phyloP scores from a whole-genome alignment of 1,140 invertebrate species.

The Apis florea region DNA sequence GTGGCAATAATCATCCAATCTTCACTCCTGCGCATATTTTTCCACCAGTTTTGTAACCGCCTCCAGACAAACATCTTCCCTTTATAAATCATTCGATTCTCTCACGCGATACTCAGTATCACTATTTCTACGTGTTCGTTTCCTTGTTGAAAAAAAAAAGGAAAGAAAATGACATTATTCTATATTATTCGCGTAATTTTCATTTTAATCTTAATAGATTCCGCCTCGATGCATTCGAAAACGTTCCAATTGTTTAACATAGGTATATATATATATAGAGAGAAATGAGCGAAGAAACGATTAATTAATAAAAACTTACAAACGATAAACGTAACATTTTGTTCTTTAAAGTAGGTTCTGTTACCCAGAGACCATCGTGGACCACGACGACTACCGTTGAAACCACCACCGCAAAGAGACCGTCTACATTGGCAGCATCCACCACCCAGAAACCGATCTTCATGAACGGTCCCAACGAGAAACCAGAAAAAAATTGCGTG shows the following conservation, averaged over 20 bases:
- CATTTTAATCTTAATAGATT: background rate
- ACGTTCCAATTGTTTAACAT: background rate
- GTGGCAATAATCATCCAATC: constrained; percentile 13
- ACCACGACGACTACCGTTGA: background rate
- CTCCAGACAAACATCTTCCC: constrained; percentile 33
- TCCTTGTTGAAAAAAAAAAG: background rate
- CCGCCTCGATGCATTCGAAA: background rate
- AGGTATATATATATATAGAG: background rate
- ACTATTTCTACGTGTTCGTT: background rate
- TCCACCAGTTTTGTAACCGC: constrained; percentile 35
- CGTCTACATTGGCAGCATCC: constrained; percentile 46
- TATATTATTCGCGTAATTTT: constrained; percentile 3
- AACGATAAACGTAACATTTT: background rate
- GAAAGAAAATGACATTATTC: constrained; percentile 18
- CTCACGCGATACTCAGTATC: background rate
- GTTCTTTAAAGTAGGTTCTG: background rate
- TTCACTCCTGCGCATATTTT: constrained; percentile 18
- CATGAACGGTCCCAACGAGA: constrained; percentile 13
- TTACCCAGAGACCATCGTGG: constrained; percentile 4
- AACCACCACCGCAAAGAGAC: constrained; percentile 29
- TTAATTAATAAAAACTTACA: background rate
- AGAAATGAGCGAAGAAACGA: background rate
- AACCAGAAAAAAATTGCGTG: constrained; percentile 70
- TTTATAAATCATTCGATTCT: constrained; percentile 1
- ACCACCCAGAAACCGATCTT: constrained; percentile 42